phyloP scores from a whole-genome alignment of 2,113 vertebrate genomes.

The Hydrochoerus hydrochaeris region DNA sequence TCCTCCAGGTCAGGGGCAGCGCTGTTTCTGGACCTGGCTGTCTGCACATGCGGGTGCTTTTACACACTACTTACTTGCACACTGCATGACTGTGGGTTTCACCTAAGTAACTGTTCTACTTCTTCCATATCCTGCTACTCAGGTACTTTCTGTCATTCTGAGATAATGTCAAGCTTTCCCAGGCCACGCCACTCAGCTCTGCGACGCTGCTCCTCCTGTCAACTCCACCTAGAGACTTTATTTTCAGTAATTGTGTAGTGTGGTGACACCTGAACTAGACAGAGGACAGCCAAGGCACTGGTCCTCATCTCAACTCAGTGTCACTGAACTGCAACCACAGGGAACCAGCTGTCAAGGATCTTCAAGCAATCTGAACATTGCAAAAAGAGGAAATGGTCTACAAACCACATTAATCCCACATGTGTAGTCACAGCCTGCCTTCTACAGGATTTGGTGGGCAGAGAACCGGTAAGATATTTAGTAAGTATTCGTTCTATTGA shows the following conservation, averaged over 20 bases:
- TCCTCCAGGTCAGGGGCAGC: not conserved
- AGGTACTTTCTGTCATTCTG: not conserved
- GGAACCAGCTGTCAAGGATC: not conserved
- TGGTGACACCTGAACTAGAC: not conserved
- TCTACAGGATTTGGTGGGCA: not conserved
- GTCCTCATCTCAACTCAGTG: not conserved
- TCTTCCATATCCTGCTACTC: not conserved
- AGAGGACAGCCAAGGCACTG: fast-evolving
- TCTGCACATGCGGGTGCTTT: not conserved
- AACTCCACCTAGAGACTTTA: not conserved
- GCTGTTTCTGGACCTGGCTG: not conserved
- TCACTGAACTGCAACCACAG: not conserved
- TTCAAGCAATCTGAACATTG: not conserved
- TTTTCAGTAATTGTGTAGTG: not conserved
- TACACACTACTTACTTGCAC: too few species aligned
- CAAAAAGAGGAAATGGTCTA: not conserved
- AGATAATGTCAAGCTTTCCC: not conserved
- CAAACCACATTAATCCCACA: not conserved
- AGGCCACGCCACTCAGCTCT: not conserved
- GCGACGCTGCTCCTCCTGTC: not conserved
- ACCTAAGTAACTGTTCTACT: not conserved
- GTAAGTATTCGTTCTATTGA: not conserved
- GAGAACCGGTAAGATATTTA: not conserved
- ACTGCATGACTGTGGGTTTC: fast-evolving
- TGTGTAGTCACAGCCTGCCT: not conserved